Percentiles rank a stretch among this genome's conserved stretches.
phyloP scores from a whole-genome alignment of 2,113 vertebrate genomes.

The Ophiodon elongatus region DNA sequence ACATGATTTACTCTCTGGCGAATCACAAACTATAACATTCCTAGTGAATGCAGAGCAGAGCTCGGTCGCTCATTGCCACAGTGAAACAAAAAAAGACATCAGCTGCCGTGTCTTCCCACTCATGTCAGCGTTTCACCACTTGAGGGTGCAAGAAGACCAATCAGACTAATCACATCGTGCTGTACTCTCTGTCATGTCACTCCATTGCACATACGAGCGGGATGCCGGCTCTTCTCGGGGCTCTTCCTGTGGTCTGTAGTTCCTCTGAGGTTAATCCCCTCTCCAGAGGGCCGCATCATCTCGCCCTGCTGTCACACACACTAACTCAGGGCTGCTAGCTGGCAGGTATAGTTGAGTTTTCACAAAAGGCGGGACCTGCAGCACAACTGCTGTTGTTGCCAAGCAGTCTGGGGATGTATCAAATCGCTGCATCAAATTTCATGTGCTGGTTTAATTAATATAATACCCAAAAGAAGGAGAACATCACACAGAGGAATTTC shows the following conservation, averaged over 20 bases:
- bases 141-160: slow-evolving; percentile 68
- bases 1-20: background rate
- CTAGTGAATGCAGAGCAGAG: background rate
- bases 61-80: background rate
- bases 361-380: slow-evolving; percentile 24
- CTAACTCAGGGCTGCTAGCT: slow-evolving; percentile 27
- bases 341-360: slow-evolving; percentile 17
- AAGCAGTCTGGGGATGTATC: slow-evolving; percentile 22
- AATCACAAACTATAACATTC: background rate
- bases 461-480: slow-evolving; percentile 15
- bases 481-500: slow-evolving; percentile 2
- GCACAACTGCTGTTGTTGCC: background rate
- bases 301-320: slow-evolving; percentile 52
- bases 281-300: slow-evolving; percentile 59
- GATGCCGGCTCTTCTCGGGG: slow-evolving; percentile 25
- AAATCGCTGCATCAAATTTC: slow-evolving; percentile 22
- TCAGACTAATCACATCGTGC: background rate
- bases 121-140: slow-evolving; percentile 54
- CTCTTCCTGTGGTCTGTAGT: slow-evolving; percentile 38
- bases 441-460: slow-evolving; percentile 40
- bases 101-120: background rate
- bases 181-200: background rate
- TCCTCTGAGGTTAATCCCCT: slow-evolving; percentile 66
- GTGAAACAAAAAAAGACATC: background rate
- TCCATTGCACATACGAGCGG: background rate